Percentiles rank a stretch among this genome's conserved stretches.
Evolutionary conservation across 2,113 vertebrate genomes (phyloP).

Genomic region (Cichladusa arquata): DNA sequence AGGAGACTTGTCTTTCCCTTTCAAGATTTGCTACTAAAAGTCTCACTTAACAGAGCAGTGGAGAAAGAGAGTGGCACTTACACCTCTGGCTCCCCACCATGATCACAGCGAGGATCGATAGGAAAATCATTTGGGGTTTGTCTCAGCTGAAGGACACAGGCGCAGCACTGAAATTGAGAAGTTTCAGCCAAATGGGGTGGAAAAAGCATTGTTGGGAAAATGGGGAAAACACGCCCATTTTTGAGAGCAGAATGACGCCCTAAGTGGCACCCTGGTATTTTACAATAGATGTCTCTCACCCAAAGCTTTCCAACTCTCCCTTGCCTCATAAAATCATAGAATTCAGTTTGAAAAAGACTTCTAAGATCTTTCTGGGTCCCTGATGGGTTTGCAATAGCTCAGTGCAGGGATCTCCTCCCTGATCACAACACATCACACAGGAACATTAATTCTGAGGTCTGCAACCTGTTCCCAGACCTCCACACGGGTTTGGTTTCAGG

Average conservation of each 20-base stretch:
- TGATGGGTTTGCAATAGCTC: not conserved
- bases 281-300: not conserved
- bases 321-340: not conserved
- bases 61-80: not conserved
- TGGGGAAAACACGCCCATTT: not conserved
- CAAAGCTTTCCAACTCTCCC: not conserved
- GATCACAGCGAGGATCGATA: not conserved
- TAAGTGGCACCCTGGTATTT: not conserved
- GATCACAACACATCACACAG: not conserved
- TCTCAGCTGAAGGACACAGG: not conserved
- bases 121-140: not conserved
- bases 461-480: not conserved
- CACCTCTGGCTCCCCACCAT: not conserved
- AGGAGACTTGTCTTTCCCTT: conserved; percentile 31
- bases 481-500: accelerated
- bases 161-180: not conserved
- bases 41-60: conserved; percentile 46
- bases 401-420: not conserved
- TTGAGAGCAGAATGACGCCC: accelerated
- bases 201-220: not conserved
- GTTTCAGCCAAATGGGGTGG: not conserved
- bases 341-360: not conserved
- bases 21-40: not conserved
- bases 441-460: not conserved
- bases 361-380: not conserved